phyloP scores from a whole-genome alignment of 2,888 invertebrate genomes.

The Odontomyia ornata region DNA sequence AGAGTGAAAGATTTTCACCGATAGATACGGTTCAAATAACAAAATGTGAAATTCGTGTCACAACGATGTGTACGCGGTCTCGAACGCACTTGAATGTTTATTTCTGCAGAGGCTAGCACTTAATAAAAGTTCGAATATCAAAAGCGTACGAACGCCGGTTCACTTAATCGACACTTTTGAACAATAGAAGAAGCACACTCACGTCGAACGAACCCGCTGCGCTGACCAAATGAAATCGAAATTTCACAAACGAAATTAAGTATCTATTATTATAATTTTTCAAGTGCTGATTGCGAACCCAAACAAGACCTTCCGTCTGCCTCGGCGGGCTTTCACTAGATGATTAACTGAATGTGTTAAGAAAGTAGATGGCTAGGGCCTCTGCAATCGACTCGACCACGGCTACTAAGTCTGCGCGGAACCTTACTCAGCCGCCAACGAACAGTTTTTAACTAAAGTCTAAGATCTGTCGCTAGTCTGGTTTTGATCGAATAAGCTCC shows the following conservation, averaged over 20 bases:
- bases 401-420: background rate
- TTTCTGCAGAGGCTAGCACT: background rate
- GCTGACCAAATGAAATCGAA: conserved; percentile 31
- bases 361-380: conserved; percentile 14
- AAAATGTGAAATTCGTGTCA: conserved; percentile 24
- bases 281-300: background rate
- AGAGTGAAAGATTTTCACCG: conserved; percentile 17
- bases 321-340: conserved; percentile 15
- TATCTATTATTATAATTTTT: background rate
- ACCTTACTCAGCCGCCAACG: conserved; percentile 26
- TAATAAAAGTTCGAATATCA: background rate
- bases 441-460: conserved; percentile 24
- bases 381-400: conserved; percentile 1
- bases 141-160: background rate
- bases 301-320: background rate
- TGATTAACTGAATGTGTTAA: conserved; percentile 1
- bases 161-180: background rate
- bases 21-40: conserved; percentile 5
- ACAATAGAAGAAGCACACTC: background rate
- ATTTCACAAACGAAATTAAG: conserved; percentile 9
- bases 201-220: background rate
- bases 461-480: conserved; percentile 10
- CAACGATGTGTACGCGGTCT: background rate
- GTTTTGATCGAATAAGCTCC: background rate
- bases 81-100: conserved; percentile 21